Percentiles rank a stretch among this genome's conserved stretches.
Conservation (phyloP, 2,797 vertebrate species). For the Distichodus sexfasciatus region DNA sequence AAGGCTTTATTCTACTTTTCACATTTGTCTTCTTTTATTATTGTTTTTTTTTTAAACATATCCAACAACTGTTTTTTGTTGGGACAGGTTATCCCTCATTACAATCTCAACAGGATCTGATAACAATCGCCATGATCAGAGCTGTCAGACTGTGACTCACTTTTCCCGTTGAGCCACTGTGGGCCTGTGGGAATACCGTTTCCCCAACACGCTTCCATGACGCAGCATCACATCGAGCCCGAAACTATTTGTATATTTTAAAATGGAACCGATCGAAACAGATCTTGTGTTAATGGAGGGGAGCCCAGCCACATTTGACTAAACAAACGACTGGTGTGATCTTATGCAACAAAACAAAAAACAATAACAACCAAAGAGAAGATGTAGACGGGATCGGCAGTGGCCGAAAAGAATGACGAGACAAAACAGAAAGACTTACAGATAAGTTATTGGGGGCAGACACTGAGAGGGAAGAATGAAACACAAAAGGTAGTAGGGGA, state of each 20-base stretch:
- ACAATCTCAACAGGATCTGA: neutral
- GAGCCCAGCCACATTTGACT: too few relatives aligned
- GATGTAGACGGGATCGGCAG: neutral
- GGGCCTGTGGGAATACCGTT: neutral
- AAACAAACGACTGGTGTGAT: neutral
- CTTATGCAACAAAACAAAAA: neutral
- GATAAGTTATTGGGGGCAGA: too few relatives aligned
- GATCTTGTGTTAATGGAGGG: too few relatives aligned
- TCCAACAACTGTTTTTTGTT: neutral
- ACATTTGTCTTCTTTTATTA: neutral
- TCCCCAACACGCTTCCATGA: neutral
- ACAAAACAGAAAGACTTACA: conserved; percentile 42
- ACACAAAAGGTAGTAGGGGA: conserved; percentile 44
- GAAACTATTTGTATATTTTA: neutral
- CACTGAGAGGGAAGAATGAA: too few relatives aligned
- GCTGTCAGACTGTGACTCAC: neutral
- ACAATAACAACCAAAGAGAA: neutral
- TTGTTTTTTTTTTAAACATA: neutral
- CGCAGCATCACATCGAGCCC: neutral
- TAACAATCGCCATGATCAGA: neutral
- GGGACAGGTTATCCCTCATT: neutral
- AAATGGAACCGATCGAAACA: neutral
- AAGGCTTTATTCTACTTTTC: too few relatives aligned
- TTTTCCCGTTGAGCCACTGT: neutral
- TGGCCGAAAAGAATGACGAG: conserved; percentile 7